phyloP scores from a whole-genome alignment of 2,113 vertebrate genomes.

The Illadopsis cleaveri region DNA sequence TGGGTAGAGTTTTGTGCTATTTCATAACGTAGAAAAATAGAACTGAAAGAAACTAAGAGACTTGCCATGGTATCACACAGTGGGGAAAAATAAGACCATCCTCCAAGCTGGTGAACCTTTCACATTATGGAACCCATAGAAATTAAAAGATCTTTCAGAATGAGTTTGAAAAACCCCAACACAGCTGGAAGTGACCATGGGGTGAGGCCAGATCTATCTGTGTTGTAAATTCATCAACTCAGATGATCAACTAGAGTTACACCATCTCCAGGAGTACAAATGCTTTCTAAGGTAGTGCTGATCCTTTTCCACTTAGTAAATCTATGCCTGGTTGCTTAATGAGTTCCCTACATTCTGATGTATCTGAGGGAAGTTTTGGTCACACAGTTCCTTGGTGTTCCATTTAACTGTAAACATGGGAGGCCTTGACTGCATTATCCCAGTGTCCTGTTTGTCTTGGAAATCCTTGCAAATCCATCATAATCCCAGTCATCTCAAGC shows the following conservation, averaged over 20 bases:
- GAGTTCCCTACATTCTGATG: background rate
- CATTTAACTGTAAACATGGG: background rate
- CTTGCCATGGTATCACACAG: background rate
- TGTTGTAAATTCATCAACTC: background rate
- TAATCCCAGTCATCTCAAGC: background rate
- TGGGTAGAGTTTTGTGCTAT: background rate
- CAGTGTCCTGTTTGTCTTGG: background rate
- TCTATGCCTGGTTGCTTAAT: background rate
- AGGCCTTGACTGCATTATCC: background rate
- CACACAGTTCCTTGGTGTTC: background rate
- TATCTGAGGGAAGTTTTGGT: background rate
- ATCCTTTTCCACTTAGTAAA: background rate
- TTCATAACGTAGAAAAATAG: background rate
- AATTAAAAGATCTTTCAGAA: background rate
- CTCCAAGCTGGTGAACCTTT: background rate
- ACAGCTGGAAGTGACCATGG: background rate
- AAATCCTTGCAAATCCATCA: background rate
- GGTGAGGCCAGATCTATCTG: background rate
- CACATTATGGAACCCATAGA: background rate
- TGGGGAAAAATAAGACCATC: background rate
- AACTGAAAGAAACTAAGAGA: background rate
- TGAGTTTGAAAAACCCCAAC: background rate
- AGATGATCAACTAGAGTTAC: background rate
- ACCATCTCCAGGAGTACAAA: fast-evolving
- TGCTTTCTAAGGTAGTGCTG: background rate